These are phyloP conservation scores for Ditula angustiorana DNA, from an alignment of 2,888 invertebrate species.

Conservation along the genomic window DNA sequence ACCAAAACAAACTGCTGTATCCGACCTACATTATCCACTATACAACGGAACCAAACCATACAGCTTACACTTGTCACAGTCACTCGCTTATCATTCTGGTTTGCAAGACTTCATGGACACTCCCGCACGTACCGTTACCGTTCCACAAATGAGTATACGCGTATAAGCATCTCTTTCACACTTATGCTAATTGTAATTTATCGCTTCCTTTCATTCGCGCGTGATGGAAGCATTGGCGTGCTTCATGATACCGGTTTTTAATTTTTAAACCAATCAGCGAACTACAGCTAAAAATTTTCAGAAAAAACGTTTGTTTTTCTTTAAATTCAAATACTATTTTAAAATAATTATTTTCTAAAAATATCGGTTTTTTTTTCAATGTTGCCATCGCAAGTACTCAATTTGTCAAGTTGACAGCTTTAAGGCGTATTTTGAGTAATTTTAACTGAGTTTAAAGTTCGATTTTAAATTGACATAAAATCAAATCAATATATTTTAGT, in stretches of 20 bases:
- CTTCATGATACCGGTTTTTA: conserved; percentile 31
- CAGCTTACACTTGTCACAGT: conserved; percentile 71
- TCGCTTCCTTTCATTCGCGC: conserved; percentile 37
- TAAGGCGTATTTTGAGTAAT: background rate
- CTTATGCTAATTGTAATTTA: conserved; percentile 39
- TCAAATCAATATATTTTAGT: too few relatives aligned
- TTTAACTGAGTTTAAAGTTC: too few relatives aligned
- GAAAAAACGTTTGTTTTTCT: too few relatives aligned
- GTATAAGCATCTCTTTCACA: conserved; percentile 36
- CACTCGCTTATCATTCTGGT: conserved; percentile 81
- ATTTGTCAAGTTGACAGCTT: conserved; percentile 7
- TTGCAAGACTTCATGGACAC: conserved; percentile 73
- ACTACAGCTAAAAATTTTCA: too few relatives aligned
- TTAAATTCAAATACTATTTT: too few relatives aligned
- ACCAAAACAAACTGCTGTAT: conserved; percentile 74
- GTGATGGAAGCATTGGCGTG: conserved; percentile 32
- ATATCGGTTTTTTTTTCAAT: too few relatives aligned
- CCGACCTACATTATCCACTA: conserved; percentile 82
- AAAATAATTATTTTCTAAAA: too few relatives aligned
- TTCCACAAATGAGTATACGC: conserved; percentile 73
- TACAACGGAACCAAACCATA: conserved; percentile 58
- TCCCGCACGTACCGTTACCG: conserved; percentile 81
- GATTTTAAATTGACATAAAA: background rate
- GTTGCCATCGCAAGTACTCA: conserved; percentile 3
- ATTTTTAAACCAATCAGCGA: too few relatives aligned